phyloP scores from a whole-genome alignment of 2,888 invertebrate genomes.

The Conomelus anceps region DNA sequence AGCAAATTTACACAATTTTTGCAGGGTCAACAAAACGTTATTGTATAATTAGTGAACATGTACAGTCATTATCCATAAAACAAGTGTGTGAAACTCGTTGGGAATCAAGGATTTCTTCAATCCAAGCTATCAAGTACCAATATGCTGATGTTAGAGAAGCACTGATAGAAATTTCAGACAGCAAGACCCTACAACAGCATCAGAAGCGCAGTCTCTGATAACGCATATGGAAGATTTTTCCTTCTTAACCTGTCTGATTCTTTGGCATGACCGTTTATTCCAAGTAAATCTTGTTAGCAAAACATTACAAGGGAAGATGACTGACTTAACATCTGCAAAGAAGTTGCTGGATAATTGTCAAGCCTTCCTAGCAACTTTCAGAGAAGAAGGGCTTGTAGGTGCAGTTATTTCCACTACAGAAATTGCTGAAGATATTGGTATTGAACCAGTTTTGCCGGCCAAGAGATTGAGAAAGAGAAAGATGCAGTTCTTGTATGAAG shows the following conservation, averaged over 20 bases:
- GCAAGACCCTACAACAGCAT: not conserved
- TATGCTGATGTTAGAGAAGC: conserved; percentile 10
- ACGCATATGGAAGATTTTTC: not conserved
- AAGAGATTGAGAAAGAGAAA: not conserved
- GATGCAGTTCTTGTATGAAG: not conserved
- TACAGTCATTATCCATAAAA: conserved; percentile 25
- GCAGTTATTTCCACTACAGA: not conserved
- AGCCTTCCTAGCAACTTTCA: not conserved
- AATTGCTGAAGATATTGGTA: not conserved
- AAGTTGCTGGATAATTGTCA: not conserved
- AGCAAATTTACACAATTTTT: conserved; percentile 26
- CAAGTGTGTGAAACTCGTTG: conserved; percentile 30
- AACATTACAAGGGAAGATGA: not conserved
- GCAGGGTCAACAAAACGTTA: conserved; percentile 23
- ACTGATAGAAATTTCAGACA: not conserved
- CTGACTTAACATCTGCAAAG: not conserved
- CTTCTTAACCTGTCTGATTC: conserved; percentile 2
- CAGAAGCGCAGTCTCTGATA: conserved; percentile 1
- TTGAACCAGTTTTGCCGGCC: too few species aligned
- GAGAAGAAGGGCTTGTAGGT: not conserved
- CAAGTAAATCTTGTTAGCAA: not conserved
- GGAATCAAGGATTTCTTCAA: conserved; percentile 25
- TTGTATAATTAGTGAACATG: conserved; percentile 24
- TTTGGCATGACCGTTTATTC: not conserved
- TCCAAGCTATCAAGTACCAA: conserved; percentile 28